phyloP scores from a whole-genome alignment of 2,113 vertebrate species.

The Nestor notabilis region DNA sequence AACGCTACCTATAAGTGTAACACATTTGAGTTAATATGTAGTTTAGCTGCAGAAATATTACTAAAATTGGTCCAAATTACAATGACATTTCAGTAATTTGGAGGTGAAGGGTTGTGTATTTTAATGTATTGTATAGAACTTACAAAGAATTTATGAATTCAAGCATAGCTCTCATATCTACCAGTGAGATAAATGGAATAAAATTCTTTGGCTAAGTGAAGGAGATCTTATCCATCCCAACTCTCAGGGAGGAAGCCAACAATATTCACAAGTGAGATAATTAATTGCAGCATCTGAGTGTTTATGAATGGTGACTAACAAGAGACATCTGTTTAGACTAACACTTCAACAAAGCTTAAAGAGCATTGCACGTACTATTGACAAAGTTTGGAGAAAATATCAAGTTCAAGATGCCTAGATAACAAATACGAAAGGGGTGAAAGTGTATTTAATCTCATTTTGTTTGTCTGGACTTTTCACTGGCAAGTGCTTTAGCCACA shows the following conservation, averaged over 20 bases:
- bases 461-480: not conserved
- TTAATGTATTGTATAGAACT: not conserved
- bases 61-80: not conserved
- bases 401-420: not conserved
- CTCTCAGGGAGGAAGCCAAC: not conserved
- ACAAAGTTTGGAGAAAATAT: not conserved
- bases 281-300: not conserved
- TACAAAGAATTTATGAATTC: not conserved
- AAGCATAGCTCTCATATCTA: not conserved
- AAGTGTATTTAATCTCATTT: not conserved
- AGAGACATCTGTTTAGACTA: not conserved
- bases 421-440: not conserved
- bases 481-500: too few relatives aligned
- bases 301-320: not conserved
- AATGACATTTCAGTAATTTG: not conserved
- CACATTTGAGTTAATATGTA: not conserved
- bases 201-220: not conserved
- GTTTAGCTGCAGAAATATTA: not conserved
- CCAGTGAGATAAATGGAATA: not conserved
- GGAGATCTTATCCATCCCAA: not conserved
- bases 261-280: not conserved
- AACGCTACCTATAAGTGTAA: not conserved
- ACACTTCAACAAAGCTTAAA: not conserved
- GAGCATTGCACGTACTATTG: not conserved
- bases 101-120: not conserved